A percentile compares a stretch with the other conserved stretches of the same genome.
phyloP scores from a whole-genome alignment of 2,113 vertebrate genomes.

The Glareola pratincola region DNA sequence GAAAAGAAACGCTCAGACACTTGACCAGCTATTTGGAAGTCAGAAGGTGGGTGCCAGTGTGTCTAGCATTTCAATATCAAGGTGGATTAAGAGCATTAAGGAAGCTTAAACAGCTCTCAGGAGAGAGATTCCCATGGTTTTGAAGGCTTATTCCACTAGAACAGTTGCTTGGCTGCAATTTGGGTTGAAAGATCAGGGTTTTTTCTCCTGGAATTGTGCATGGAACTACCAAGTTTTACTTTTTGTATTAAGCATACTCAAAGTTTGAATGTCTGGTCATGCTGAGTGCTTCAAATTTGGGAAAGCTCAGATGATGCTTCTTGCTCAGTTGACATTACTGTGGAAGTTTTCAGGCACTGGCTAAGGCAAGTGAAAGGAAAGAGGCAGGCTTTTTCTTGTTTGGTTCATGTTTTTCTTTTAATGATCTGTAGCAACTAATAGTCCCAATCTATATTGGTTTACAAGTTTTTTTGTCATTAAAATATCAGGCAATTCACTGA shows the following conservation, averaged over 20 bases:
- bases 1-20: not conserved
- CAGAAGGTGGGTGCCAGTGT: constrained; percentile 54
- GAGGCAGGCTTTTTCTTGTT: not conserved
- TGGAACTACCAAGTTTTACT: not conserved
- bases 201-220: not conserved
- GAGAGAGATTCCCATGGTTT: constrained; percentile 43
- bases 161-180: constrained; percentile 24
- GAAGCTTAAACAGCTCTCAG: constrained; percentile 48
- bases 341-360: not conserved
- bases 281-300: not conserved
- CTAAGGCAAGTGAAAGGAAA: not conserved
- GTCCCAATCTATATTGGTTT: not conserved
- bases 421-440: not conserved
- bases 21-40: constrained; percentile 14
- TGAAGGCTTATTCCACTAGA: constrained; percentile 16
- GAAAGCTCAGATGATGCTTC: not conserved
- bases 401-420: not conserved
- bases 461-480: not conserved
- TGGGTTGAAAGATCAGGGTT: constrained; percentile 1
- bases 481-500: not conserved
- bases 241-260: not conserved
- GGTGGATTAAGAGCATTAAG: constrained; percentile 68
- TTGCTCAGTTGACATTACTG: not conserved
- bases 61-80: constrained; percentile 57
- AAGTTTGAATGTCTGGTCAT: not conserved